Evolutionary conservation across 2,113 vertebrate species (phyloP).

Genomic region (Erythrolamprus reginae): DNA sequence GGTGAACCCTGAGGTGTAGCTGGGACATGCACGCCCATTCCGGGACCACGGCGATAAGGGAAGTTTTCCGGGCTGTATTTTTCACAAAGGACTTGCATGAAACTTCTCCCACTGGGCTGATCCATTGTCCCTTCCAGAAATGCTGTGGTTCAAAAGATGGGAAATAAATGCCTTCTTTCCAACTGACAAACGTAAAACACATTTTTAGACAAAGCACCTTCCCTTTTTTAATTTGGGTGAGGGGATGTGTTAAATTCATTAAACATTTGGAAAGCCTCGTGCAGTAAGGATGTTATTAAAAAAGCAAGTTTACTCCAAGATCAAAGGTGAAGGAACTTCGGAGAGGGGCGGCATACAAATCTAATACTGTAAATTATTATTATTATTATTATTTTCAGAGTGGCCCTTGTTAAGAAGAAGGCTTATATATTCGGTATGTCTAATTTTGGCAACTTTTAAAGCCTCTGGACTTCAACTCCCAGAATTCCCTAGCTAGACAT

Average conservation of each 20-base stretch:
- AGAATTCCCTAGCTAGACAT: neutral
- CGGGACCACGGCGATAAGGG: constrained; percentile 89
- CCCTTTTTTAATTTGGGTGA: neutral
- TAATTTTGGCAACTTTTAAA: neutral
- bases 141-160: constrained; percentile 47
- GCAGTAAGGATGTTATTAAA: neutral
- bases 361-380: too few species aligned
- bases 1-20: constrained; percentile 89
- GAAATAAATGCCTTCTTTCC: neutral
- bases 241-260: neutral
- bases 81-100: constrained; percentile 92
- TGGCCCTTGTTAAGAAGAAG: neutral
- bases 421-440: neutral
- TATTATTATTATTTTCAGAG: too few species aligned
- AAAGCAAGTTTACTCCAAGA: neutral
- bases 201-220: neutral
- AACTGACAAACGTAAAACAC: rapidly evolving
- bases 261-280: neutral
- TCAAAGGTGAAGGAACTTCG: neutral
- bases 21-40: constrained; percentile 86
- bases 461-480: neutral
- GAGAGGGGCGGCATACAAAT: too few species aligned
- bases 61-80: constrained; percentile 97
- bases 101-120: constrained; percentile 83
- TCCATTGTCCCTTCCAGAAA: constrained; percentile 79